Percentiles rank a stretch among this genome's conserved stretches.
Evolutionary conservation across 2,888 invertebrate genomes (phyloP).

Genomic region (Luperina nickerlii): DNA sequence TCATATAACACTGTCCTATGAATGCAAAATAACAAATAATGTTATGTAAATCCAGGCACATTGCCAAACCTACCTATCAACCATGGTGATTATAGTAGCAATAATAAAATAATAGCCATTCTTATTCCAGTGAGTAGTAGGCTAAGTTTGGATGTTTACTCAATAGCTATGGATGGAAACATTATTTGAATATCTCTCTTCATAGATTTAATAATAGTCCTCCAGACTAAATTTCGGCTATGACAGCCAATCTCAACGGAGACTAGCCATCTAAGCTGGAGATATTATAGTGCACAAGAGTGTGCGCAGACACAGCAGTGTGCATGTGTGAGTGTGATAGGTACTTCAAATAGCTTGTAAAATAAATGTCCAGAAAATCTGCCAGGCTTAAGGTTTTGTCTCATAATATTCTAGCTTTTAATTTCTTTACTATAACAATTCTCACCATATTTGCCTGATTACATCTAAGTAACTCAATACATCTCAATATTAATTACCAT

Average conservation of each 20-base stretch:
- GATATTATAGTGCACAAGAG: too few species aligned
- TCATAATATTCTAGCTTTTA: not conserved
- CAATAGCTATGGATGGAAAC: not conserved
- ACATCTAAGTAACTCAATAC: not conserved
- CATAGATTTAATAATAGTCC: too few species aligned
- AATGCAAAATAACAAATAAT: not conserved
- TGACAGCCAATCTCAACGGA: too few species aligned
- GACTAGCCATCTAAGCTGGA: too few species aligned
- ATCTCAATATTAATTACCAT: not conserved
- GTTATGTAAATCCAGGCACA: slow-evolving; percentile 9
- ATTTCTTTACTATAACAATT: not conserved
- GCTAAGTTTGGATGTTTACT: not conserved
- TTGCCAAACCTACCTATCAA: slow-evolving; percentile 9
- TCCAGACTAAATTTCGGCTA: too few species aligned
- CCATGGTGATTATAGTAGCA: not conserved
- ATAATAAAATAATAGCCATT: not conserved
- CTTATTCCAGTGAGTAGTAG: too few species aligned
- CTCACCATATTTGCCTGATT: not conserved
- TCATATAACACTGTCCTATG: not conserved
- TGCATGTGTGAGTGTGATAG: not conserved
- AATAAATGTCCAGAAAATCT: not conserved
- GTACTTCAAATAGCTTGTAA: not conserved
- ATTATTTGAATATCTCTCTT: not conserved
- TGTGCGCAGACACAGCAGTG: too few species aligned
- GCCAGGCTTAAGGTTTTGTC: not conserved